Evolutionary conservation across 2,113 vertebrate genomes (phyloP), one percentile per base, ranked within the genome.

Genomic region (Colaptes auratus): DNA sequence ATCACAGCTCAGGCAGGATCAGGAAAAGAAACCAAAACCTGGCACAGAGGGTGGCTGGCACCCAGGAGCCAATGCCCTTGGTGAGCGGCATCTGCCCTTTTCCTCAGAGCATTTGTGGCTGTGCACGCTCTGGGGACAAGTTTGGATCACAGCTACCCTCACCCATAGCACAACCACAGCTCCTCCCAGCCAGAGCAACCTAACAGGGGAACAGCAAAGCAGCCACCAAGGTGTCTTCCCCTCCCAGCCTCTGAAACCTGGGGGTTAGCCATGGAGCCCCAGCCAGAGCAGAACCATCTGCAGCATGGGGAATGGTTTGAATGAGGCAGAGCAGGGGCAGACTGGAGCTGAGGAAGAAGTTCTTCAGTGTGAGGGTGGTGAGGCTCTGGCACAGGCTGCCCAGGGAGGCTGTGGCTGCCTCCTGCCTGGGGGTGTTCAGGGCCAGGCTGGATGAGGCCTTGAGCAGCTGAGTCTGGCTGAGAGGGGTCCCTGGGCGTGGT

Each of bases 271-370:
- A 2, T 4, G 33, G 33, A 75, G 46, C 17, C 55, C 44, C 50
- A 63, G 75, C 14, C 72, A 20, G 53, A 24, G 64, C 9, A 12
- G 1, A 53, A 60, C 8, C 31, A 1, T 1, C 0, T 1, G 3
- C 36, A 2, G 5, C 23, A 7, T 52, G 50, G 50, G 50, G 10
- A 52, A 52, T 52, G 50, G 50, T 52, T 52, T 52, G 50, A 12
- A 24, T 25, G 50, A 25, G 50, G 50, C 50, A 52, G 50, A 52
- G 50, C 50, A 52, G 50, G 23, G 23, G 25, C 24, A 52, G 50
- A 13, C 50, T 52, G 50, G 23, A 25, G 50, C 50, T 52, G 50
- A 52, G 50, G 50, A 52, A 24, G 48, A 23, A 50, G 39, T 39
- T 39, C 12, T 13, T 24, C 12, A 52, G 50, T 4, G 14, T 5